phyloP scores from a whole-genome alignment of 2,888 invertebrate species.

The Zelleria hepariella region DNA sequence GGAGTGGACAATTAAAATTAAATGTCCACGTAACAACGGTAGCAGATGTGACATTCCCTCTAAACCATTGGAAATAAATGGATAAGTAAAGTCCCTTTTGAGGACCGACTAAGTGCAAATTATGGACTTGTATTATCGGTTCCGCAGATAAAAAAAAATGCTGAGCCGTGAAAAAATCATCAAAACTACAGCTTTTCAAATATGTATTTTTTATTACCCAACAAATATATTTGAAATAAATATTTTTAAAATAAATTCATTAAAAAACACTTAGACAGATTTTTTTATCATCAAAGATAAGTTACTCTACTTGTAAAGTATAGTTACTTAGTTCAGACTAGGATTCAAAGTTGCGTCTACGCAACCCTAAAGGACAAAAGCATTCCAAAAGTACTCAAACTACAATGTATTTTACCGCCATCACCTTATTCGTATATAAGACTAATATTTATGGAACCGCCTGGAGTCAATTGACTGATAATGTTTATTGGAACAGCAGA shows the following conservation, averaged over 20 bases:
- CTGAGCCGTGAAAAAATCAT: too few relatives aligned
- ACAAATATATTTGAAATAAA: too few relatives aligned
- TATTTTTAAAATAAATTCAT: too few relatives aligned
- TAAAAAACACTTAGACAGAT: too few relatives aligned
- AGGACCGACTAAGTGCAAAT: neutral
- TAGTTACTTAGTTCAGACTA: too few relatives aligned
- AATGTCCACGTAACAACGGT: neutral
- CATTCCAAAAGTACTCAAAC: neutral
- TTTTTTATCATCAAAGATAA: too few relatives aligned
- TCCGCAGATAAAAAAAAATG: too few relatives aligned
- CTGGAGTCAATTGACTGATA: neutral
- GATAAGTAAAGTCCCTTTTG: neutral
- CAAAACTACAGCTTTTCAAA: too few relatives aligned
- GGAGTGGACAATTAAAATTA: neutral
- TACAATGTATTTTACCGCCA: slow-evolving; percentile 1
- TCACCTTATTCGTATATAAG: slow-evolving; percentile 1
- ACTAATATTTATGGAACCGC: neutral
- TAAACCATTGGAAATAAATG: neutral
- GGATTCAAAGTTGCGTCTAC: neutral
- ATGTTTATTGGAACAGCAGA: neutral
- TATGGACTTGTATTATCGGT: neutral
- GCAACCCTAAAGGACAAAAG: neutral
- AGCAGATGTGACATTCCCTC: neutral
- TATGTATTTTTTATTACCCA: too few relatives aligned
- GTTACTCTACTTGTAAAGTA: too few relatives aligned